Evolutionary conservation across 2,888 invertebrate species (phyloP).

Genomic region (Ctena decussata): DNA sequence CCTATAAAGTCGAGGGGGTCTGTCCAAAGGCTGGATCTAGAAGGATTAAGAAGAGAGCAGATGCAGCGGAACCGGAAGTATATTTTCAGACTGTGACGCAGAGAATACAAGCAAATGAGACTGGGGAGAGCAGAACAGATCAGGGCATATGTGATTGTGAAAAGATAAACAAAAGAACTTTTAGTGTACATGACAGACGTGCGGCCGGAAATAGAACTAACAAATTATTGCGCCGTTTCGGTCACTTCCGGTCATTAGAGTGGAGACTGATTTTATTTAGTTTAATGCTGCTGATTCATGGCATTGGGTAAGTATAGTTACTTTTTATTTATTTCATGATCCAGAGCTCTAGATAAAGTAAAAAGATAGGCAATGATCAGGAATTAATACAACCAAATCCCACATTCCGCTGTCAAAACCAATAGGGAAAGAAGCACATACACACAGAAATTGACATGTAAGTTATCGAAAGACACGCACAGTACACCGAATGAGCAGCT

Average conservation of each 20-base stretch:
- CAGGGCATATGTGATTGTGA: neutral
- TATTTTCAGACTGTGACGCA: too few relatives aligned
- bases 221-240: neutral
- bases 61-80: too few relatives aligned
- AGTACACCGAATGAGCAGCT: too few relatives aligned
- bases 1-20: neutral
- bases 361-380: too few relatives aligned
- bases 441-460: too few relatives aligned
- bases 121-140: neutral
- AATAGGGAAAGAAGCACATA: too few relatives aligned
- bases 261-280: neutral
- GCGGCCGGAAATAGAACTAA: neutral
- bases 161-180: neutral
- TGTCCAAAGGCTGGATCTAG: neutral
- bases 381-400: too few relatives aligned
- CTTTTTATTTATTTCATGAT: neutral
- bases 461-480: too few relatives aligned
- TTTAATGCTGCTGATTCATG: neutral
- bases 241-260: conserved; percentile 5
- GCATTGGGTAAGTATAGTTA: conserved; percentile 3
- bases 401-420: too few relatives aligned
- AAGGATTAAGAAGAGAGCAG: too few relatives aligned
- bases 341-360: too few relatives aligned
- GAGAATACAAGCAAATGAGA: neutral
- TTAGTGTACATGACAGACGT: neutral